Conservation (phyloP, 2,797 vertebrate genomes). For the Sebastes cheni region DNA sequence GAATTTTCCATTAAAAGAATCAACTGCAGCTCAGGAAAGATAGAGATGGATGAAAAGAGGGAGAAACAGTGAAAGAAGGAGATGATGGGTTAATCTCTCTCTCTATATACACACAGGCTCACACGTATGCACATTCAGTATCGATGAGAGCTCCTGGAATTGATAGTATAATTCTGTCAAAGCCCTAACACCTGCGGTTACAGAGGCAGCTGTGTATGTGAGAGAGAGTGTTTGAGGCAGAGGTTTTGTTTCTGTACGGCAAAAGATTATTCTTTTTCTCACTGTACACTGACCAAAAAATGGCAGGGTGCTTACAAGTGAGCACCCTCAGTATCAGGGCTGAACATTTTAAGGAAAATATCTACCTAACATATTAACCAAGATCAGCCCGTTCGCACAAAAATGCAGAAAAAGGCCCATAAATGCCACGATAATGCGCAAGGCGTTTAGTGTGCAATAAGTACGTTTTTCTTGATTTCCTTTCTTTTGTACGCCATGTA, state of each 20-base stretch:
- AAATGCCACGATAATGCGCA: too few relatives aligned
- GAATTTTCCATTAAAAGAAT: slow-evolving; percentile 74
- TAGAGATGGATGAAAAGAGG: slow-evolving; percentile 56
- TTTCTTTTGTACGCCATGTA: too few relatives aligned
- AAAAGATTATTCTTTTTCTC: background rate
- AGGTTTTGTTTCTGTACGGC: background rate
- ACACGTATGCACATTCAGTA: slow-evolving; percentile 1
- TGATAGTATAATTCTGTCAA: slow-evolving; percentile 71
- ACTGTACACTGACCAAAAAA: background rate
- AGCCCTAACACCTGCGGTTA: slow-evolving; percentile 71
- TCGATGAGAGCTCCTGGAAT: slow-evolving; percentile 53
- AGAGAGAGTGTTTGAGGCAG: background rate
- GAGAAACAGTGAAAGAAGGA: slow-evolving; percentile 33
- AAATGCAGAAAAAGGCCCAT: too few relatives aligned
- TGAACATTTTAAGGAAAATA: background rate
- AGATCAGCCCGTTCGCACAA: too few relatives aligned
- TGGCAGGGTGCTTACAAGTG: background rate
- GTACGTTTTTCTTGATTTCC: too few relatives aligned
- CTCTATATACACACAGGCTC: slow-evolving; percentile 27
- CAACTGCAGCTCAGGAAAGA: slow-evolving; percentile 51
- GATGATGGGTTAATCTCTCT: slow-evolving; percentile 53
- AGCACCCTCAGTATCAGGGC: background rate
- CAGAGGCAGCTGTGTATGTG: slow-evolving; percentile 11
- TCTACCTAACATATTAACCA: background rate
- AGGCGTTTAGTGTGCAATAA: too few relatives aligned